Conservation (phyloP, 1,140 invertebrate species). For the Ceratosolen fusciceps region DNA sequence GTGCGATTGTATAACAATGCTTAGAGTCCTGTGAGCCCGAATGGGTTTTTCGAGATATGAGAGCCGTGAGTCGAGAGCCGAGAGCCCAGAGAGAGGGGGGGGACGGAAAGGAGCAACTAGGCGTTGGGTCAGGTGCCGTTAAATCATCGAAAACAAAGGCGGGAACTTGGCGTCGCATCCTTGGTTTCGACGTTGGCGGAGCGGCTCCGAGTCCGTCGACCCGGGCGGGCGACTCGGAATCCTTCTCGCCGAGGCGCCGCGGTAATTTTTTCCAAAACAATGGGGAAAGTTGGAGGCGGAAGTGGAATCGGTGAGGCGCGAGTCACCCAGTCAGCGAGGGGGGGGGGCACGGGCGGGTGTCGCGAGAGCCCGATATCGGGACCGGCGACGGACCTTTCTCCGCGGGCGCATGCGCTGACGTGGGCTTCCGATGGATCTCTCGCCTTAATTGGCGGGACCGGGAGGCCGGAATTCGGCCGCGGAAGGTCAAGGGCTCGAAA, state of each 20-base stretch:
- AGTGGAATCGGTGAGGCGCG: slow-evolving; percentile 59
- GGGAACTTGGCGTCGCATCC: not conserved
- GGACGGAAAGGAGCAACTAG: too few species aligned
- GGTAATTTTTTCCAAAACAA: slow-evolving; percentile 61
- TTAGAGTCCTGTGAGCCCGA: not conserved
- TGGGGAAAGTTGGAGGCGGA: slow-evolving; percentile 69
- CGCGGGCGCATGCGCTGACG: not conserved
- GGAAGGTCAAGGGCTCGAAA: slow-evolving; percentile 69
- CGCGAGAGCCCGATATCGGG: too few species aligned
- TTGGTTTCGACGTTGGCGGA: not conserved
- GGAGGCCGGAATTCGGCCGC: slow-evolving; percentile 61
- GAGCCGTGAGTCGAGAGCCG: not conserved
- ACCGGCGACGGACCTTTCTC: slow-evolving; percentile 15
- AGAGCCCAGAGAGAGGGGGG: not conserved
- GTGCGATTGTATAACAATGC: too few species aligned
- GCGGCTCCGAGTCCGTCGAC: not conserved
- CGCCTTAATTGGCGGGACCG: slow-evolving; percentile 33
- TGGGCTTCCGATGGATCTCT: not conserved
- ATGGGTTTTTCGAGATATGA: not conserved
- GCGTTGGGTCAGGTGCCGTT: not conserved
- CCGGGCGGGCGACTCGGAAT: too few species aligned
- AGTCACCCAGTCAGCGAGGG: not conserved
- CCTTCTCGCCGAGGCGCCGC: not conserved
- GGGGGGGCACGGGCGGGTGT: not conserved
- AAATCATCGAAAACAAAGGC: not conserved